These are phyloP conservation scores for Aphis gossypii DNA, from an alignment of 1,140 invertebrate species.

Conservation along the genomic window DNA sequence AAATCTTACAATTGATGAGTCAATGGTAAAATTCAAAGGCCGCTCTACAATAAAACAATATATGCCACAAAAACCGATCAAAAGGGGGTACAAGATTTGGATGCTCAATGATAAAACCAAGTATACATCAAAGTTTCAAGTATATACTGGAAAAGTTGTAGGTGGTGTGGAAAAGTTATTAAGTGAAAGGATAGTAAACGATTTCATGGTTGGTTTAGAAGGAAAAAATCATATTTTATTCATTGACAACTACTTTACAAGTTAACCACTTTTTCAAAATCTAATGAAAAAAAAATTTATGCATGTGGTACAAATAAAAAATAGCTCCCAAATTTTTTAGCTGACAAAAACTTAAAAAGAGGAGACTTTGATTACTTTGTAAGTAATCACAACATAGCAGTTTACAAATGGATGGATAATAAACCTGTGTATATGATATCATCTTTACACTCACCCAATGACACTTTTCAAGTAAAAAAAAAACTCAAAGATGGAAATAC, in stretches of 20 bases:
- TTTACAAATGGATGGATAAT: slow-evolving; percentile 10
- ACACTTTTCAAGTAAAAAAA: too few species aligned
- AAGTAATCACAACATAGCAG: too few species aligned
- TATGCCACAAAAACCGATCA: slow-evolving; percentile 63
- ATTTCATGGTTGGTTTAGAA: slow-evolving; percentile 52
- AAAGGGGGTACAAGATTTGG: slow-evolving; percentile 64
- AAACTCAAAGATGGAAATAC: too few species aligned
- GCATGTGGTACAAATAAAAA: slow-evolving; percentile 4
- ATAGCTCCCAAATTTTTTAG: too few species aligned
- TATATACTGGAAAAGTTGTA: slow-evolving; percentile 61
- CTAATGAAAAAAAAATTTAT: not conserved
- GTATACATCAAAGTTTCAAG: slow-evolving; percentile 61
- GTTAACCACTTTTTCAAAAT: slow-evolving; percentile 7
- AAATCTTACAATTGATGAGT: not conserved
- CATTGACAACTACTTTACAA: slow-evolving; percentile 23
- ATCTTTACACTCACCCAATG: not conserved
- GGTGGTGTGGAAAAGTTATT: slow-evolving; percentile 56
- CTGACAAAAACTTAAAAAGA: too few species aligned
- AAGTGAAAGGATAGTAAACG: slow-evolving; percentile 60
- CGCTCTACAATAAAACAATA: not conserved
- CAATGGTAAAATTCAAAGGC: not conserved
- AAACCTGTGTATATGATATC: not conserved
- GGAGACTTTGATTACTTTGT: too few species aligned
- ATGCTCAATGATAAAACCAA: slow-evolving; percentile 60
- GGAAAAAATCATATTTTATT: slow-evolving; percentile 33